These are phyloP conservation scores for Fratercula arctica DNA, from an alignment of 2,797 vertebrate genomes.

Conservation along the genomic window DNA sequence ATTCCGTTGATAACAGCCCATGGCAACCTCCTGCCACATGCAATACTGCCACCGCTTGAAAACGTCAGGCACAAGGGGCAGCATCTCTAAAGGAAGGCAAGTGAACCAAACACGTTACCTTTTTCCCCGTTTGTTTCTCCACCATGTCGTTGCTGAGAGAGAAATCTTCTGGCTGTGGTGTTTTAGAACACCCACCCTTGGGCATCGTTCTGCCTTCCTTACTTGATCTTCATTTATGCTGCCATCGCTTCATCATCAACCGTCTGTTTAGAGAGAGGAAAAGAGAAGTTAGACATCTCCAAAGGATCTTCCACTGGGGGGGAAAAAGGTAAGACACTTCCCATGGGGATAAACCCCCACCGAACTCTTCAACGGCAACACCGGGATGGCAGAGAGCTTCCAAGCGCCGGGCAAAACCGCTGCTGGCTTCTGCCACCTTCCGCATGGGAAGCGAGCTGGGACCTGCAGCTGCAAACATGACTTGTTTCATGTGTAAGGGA, in stretches of 20 bases:
- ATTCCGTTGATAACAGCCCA: neutral
- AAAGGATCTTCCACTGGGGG: neutral
- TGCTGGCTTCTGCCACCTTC: neutral
- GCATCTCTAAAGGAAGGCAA: neutral
- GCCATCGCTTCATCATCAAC: constrained; percentile 97
- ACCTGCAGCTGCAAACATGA: neutral
- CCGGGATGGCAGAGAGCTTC: neutral
- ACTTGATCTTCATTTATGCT: constrained; percentile 90
- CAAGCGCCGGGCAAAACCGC: neutral
- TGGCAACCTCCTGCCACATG: neutral
- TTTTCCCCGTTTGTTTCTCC: constrained; percentile 99
- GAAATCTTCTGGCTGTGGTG: constrained; percentile 97
- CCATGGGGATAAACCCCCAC: neutral
- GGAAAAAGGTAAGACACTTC: neutral
- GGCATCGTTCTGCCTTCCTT: constrained; percentile 99
- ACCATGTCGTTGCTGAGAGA: constrained; percentile 99
- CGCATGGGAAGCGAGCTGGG: neutral
- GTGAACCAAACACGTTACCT: constrained; percentile 77
- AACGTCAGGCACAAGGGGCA: neutral
- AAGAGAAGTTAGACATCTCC: neutral
- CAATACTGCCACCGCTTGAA: rapidly evolving
- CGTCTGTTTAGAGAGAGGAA: constrained; percentile 79
- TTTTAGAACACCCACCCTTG: constrained; percentile 99
- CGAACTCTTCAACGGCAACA: neutral
- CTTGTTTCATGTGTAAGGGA: neutral